A percentile compares a stretch with the other conserved stretches of the same genome.
Evolutionary conservation across 2,888 invertebrate species (phyloP).

Genomic region (Ichneumoninae sp.): DNA sequence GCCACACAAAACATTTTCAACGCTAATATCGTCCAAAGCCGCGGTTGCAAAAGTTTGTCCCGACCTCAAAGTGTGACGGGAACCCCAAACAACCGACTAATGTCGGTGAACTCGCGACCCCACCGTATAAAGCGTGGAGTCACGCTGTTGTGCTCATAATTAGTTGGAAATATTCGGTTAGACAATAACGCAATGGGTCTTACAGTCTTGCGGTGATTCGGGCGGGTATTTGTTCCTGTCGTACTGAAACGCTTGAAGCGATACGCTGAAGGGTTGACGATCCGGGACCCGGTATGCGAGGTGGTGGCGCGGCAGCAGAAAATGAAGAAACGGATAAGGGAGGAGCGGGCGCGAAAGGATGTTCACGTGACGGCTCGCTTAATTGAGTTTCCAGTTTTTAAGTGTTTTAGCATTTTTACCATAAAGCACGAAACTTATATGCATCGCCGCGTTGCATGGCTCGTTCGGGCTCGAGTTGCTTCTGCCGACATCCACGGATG

Average conservation of each 20-base stretch:
- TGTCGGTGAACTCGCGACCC: too few species aligned
- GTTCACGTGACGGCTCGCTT: constrained; percentile 75
- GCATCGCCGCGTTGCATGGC: constrained; percentile 53
- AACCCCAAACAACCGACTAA: too few species aligned
- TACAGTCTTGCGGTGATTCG: too few species aligned
- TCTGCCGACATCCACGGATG: too few species aligned
- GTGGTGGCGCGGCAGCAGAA: neutral
- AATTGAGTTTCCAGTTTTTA: constrained; percentile 76
- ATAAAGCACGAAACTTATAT: constrained; percentile 71
- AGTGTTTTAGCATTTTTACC: constrained; percentile 39
- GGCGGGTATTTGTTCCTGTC: constrained; percentile 68
- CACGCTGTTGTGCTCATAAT: too few species aligned
- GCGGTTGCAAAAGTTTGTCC: too few species aligned
- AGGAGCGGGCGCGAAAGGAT: constrained; percentile 67
- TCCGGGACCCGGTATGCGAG: neutral
- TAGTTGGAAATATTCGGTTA: too few species aligned
- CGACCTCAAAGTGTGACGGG: too few species aligned
- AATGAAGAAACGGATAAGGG: neutral
- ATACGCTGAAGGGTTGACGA: neutral
- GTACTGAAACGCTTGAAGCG: constrained; percentile 45
- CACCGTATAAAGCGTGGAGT: too few species aligned
- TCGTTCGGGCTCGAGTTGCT: constrained; percentile 34
- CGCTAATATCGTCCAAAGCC: too few species aligned
- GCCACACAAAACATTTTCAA: too few species aligned
- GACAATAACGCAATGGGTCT: too few species aligned